Evolutionary conservation across 2,888 invertebrate genomes (phyloP).

Genomic region (Schizotus pectinicornis): DNA sequence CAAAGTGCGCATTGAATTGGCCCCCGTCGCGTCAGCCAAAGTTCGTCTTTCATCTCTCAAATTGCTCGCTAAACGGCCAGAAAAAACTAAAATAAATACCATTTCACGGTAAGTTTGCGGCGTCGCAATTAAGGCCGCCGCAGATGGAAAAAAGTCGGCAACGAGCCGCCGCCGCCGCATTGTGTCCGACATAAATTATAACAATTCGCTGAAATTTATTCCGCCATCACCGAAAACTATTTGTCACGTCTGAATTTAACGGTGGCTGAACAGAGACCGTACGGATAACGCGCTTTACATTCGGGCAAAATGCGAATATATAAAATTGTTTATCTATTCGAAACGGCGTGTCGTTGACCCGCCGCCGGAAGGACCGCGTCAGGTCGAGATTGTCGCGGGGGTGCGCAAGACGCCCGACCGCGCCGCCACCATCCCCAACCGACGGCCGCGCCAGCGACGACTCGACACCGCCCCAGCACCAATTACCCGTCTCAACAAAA

Average conservation of each 20-base stretch:
- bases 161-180: no score
- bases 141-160: no score
- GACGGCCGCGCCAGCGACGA: no score
- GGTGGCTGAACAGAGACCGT: conserved; percentile 15
- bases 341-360: conserved; percentile 40
- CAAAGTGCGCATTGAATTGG: no score
- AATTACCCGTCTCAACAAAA: no score
- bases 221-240: conserved; percentile 10
- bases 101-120: no score
- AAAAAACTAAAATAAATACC: no score
- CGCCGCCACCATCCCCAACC: conserved; percentile 9
- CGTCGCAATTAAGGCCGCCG: no score
- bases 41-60: no score
- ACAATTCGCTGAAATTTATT: conserved; percentile 14
- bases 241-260: conserved; percentile 20
- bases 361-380: conserved; percentile 37
- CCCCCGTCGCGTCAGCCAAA: no score
- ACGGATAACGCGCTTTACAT: conserved; percentile 18
- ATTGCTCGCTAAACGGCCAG: no score
- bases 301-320: conserved; percentile 33
- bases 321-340: conserved; percentile 40
- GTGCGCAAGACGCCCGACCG: conserved; percentile 3
- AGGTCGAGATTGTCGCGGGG: conserved; percentile 31
- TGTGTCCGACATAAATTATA: conserved; percentile 5
- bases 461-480: no score